These are phyloP conservation scores for Simalia tracyae DNA, from an alignment of 2,797 vertebrate genomes.

Conservation along the genomic window DNA sequence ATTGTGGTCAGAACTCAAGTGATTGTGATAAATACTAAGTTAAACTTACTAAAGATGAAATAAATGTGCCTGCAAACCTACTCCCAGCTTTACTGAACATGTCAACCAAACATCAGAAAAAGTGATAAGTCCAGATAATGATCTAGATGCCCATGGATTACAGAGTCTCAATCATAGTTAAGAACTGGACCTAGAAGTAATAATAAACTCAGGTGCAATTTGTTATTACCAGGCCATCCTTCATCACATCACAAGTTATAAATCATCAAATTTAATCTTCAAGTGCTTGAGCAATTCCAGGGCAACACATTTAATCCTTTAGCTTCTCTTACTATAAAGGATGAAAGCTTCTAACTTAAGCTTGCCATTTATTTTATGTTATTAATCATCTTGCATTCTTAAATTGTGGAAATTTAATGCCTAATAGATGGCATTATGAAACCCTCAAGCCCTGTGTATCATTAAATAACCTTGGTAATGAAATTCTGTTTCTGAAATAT, in stretches of 20 bases:
- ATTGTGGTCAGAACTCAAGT: neutral
- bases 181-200: neutral
- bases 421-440: fast-evolving
- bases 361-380: neutral
- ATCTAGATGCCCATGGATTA: neutral
- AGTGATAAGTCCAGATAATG: neutral
- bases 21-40: neutral
- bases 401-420: fast-evolving
- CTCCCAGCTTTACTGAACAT: neutral
- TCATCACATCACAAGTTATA: slow-evolving; percentile 4
- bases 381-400: slow-evolving; percentile 3
- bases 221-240: neutral
- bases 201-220: slow-evolving; percentile 1
- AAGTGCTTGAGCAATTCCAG: neutral
- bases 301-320: neutral
- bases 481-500: slow-evolving; percentile 17
- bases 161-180: neutral
- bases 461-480: slow-evolving; percentile 19
- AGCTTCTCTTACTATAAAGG: neutral
- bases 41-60: neutral
- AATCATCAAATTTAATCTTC: slow-evolving; percentile 14
- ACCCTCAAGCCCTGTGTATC: neutral
- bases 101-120: neutral
- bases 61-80: neutral
- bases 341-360: neutral